Evolutionary conservation across 2,888 invertebrate genomes (phyloP), one percentile per base, ranked within the genome.

Genomic region (Molorchus minor): DNA sequence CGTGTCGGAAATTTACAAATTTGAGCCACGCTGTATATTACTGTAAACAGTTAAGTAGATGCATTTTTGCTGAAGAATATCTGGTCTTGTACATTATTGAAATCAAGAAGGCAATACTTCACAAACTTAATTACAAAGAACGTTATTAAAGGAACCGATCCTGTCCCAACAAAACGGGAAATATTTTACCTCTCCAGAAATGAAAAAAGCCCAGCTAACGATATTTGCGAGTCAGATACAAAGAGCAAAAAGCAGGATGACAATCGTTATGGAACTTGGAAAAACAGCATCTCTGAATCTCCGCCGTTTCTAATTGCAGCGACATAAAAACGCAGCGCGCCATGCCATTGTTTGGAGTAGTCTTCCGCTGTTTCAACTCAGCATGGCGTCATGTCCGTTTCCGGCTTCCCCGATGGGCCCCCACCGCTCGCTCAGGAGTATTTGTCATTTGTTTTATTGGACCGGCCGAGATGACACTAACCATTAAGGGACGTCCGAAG

Each of bases 311-410:
- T 79, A 79, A 79, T 79, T 79, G 79, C 78, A 70, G 75, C 70
- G 76, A 76, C 77, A 78, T 73, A 79, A 80, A 79, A 80, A 80
- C 77, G 73, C 71, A 70, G 77, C 75, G 75, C 75, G 73, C 75
- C 74, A 71, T 68, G 75, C 80, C 72, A 79, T 80, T 80, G 80
- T 80, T 78, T 80, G 78, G 78, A 80, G 80, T 78, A 80, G 76
- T 79, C 80, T 80, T 81, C 81, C 81, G 81, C 79, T 78, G 79
- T 79, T 80, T 79, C 79, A 77, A 77, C 80, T 80, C 80, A 77
- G 80, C 80, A 79, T 80, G 81, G 80, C 81, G 81, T 81, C 80
- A 80, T 81, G 81, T 81, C 81, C 80, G 80, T 78, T 81, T 81
- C 81, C 81, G 73, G 75, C 63, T 64, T 64, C 68, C 69, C 71